Base-by-base conservation (phyloP, 1,140 invertebrate species). In the Limonius californicus region DNA sequence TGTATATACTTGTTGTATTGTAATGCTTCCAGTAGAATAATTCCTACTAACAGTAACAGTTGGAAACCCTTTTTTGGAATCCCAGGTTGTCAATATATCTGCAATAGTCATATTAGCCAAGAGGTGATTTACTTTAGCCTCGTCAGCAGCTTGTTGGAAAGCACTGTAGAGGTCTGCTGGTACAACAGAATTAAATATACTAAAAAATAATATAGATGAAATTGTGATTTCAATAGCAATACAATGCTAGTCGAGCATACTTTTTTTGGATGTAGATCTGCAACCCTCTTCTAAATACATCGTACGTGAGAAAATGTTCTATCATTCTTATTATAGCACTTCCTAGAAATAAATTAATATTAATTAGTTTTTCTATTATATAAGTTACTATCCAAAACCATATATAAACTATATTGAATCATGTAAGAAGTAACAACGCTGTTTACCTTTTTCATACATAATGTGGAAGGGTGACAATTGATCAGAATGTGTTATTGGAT, bases 101-200 rank as follows among this genome's bases (percentile, higher is more conserved):
- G 7, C 11, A 20, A 61, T 16, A 11, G 0, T 61, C 9, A 1
- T 2, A 1, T 54, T 32, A 16, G 14, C 18, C 1, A 61, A 23
- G 9, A 54, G 23, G 14, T 54, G 7, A 0, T 19, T 30, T n/a
- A 14, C 47, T 1, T 30, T 7, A 3, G 47, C 50, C 8, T 50
- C 14, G 11, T 50, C 45, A 19, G 19, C 45, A 12, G 45, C 45
- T 18, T 18, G 4, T 50, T 50, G 45, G 3, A 19, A 2, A 3
- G 20, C 0, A 0, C 39, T 54, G 53, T 19, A 61, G 8, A 35
- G 1, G 14, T 19, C 16, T 57, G 88, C 80, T 59, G 89, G 87
- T 43, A 45, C 42, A 12, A 12, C 12, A 18, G n/a, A 3, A n/a
- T 4, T 45, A 12, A 45, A 45, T n/a, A 0, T 88, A 86, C 81